Evolutionary conservation across 2,888 invertebrate genomes (phyloP), one percentile per base, ranked within the genome.

Genomic region (Ennomos quercinarius): DNA sequence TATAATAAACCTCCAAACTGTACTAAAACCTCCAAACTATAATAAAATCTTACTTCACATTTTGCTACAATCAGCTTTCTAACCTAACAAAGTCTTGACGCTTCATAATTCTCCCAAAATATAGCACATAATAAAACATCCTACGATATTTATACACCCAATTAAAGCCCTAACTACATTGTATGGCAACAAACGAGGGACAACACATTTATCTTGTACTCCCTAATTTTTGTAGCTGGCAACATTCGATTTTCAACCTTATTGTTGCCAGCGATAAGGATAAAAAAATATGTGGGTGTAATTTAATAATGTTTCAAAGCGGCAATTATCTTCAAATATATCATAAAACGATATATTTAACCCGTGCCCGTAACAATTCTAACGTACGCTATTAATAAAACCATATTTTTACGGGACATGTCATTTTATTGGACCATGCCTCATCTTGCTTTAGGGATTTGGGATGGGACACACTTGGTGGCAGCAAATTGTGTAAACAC

Each of bases 371-470:
- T 73, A 76, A 78, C 81, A 82, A 75, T 77, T 78, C 70, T 62
- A 71, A 73, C 70, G 70, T 45, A 38, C 55, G 69, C 70, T 82
- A 84, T 83, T 80, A 82, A 83, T 84, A 84, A 72, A 72, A 70
- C 64, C 68, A 73, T 78, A 76, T 81, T 80, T 84, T 81, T 79
- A 77, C 76, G 73, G 68, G 72, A 57, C 76, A 78, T 77, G 78
- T 27, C 69, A 73, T 80, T 84, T 84, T 83, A 84, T 79, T 76
- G 68, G 70, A 51, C 67, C 71, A 80, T 85, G 71, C 45, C 68
- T 82, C 83, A 81, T 76, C 67, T 55, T 27, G 27, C 58, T 44
- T 43, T 57, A 27, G 27, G 6, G 27, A 27, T 27, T 43, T 58
- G 57, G 36, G 62, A 44, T 37, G n/a, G 37, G 8, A 17, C 27